These are phyloP conservation scores for Enteromius fasciolatus DNA, from an alignment of 2,797 vertebrate genomes.

Conservation along the genomic window DNA sequence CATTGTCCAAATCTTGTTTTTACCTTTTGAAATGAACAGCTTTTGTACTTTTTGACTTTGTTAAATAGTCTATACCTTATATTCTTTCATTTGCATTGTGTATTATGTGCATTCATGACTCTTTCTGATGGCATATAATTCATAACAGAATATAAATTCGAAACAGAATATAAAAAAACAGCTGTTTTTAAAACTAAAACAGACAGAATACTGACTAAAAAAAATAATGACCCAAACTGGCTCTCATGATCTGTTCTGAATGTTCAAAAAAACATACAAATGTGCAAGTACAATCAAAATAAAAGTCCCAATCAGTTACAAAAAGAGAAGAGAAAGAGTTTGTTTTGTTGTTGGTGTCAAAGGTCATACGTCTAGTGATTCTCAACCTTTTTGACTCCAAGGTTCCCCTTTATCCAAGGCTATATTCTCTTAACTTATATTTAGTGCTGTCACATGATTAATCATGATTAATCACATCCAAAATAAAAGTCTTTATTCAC, in stretches of 20 bases:
- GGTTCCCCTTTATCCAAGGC: not conserved
- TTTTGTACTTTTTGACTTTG: not conserved
- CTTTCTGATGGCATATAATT: not conserved
- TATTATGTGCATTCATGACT: not conserved
- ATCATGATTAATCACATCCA: too few relatives aligned
- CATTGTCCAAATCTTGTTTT: not conserved
- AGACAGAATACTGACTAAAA: not conserved
- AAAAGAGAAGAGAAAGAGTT: not conserved
- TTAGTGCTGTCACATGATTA: too few relatives aligned
- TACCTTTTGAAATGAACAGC: not conserved
- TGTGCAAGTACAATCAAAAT: not conserved
- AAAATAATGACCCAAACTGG: not conserved
- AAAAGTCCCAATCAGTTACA: not conserved
- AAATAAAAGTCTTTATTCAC: too few relatives aligned
- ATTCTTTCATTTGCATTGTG: not conserved
- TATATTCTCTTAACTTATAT: not conserved
- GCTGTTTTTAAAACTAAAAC: not conserved
- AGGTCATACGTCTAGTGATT: not conserved
- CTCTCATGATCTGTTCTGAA: not conserved
- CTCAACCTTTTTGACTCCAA: not conserved
- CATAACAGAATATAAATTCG: not conserved
- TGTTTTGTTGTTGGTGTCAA: not conserved
- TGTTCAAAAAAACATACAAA: not conserved
- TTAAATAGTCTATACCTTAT: not conserved
- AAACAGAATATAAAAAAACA: not conserved